A percentile compares a stretch with the other conserved stretches of the same genome.
Evolutionary conservation across 2,113 vertebrate genomes (phyloP).

Genomic region (Muscicapa adusta): DNA sequence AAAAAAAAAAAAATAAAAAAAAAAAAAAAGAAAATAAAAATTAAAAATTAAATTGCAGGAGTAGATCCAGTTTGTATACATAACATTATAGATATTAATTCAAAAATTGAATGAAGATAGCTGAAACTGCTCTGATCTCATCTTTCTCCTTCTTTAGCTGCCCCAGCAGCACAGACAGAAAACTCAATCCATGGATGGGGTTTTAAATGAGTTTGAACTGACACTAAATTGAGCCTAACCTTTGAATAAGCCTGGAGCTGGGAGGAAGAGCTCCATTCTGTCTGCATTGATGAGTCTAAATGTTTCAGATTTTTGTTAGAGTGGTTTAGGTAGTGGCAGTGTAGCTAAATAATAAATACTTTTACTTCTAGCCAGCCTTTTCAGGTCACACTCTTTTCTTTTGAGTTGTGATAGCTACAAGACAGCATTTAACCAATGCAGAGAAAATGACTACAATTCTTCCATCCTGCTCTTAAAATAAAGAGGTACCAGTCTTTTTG

Average conservation of each 20-base stretch:
- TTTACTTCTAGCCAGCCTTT: background rate
- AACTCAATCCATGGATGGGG: background rate
- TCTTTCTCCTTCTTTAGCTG: background rate
- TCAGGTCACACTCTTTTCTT: background rate
- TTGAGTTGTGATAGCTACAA: background rate
- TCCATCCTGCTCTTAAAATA: background rate
- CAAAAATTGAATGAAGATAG: background rate
- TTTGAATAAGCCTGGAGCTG: background rate
- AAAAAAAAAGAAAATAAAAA: background rate
- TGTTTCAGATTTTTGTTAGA: background rate
- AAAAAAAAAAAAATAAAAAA: background rate
- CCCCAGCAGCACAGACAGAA: background rate
- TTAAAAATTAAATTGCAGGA: background rate
- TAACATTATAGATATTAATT: background rate
- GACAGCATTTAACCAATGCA: background rate
- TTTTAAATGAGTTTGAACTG: slow-evolving; percentile 38
- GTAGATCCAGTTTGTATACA: background rate
- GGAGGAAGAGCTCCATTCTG: background rate
- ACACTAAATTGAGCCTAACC: slow-evolving; percentile 27
- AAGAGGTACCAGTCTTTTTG: background rate
- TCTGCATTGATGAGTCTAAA: background rate
- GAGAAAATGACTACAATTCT: background rate
- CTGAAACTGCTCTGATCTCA: background rate
- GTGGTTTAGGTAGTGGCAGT: background rate
- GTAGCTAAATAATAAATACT: background rate